Conservation (phyloP, 2,888 invertebrate genomes). For the Euclidia mi region DNA sequence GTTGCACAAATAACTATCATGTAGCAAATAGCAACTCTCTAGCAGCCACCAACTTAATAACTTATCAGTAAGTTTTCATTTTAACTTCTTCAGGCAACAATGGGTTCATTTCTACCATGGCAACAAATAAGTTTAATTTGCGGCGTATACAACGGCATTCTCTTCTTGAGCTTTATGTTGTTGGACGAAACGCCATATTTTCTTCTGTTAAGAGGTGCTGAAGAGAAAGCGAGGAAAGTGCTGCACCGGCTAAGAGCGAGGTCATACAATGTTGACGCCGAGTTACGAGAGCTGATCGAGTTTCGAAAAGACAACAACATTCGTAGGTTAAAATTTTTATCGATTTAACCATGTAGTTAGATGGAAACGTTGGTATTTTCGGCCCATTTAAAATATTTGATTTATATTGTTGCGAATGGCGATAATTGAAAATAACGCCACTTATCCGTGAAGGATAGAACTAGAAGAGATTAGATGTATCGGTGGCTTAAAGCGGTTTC, state of each 20-base stretch:
- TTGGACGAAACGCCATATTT: constrained; percentile 77
- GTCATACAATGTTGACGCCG: constrained; percentile 60
- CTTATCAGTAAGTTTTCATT: too few species aligned
- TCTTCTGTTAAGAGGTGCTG: constrained; percentile 56
- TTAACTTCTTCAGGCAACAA: constrained; percentile 59
- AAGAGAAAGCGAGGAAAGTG: constrained; percentile 43
- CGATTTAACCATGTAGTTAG: not conserved
- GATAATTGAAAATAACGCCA: too few species aligned
- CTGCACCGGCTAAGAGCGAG: constrained; percentile 64
- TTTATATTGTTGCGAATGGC: too few species aligned
- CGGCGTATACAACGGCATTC: constrained; percentile 50
- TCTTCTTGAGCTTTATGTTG: constrained; percentile 43
- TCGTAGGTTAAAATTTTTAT: constrained; percentile 53
- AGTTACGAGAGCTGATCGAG: constrained; percentile 67
- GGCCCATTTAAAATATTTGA: too few species aligned
- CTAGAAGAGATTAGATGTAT: too few species aligned
- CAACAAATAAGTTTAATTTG: constrained; percentile 56
- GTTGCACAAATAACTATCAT: too few species aligned
- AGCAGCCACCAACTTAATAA: too few species aligned
- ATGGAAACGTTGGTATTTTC: too few species aligned
- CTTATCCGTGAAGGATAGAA: too few species aligned
- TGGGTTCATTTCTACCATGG: constrained; percentile 68
- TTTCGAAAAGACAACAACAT: constrained; percentile 71
- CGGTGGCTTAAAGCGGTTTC: too few species aligned
- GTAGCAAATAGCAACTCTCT: too few species aligned